These are phyloP conservation scores for Prinia subflava DNA, from an alignment of 2,113 vertebrate species.

Conservation along the genomic window DNA sequence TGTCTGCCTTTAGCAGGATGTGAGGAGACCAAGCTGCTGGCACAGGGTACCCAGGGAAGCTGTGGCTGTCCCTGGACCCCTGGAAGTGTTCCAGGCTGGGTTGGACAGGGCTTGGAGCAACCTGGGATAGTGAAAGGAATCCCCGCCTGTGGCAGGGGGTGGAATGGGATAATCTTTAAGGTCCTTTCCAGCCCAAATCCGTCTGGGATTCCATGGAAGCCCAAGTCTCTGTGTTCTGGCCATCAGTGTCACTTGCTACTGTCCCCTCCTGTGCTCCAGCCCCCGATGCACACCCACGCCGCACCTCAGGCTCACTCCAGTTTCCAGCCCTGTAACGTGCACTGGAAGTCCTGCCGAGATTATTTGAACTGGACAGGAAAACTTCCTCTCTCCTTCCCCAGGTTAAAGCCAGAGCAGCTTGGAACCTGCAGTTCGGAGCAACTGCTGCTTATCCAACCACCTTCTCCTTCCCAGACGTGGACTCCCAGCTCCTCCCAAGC, in stretches of 20 bases:
- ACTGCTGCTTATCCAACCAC: slow-evolving; percentile 9
- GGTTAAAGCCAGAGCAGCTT: background rate
- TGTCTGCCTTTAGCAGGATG: background rate
- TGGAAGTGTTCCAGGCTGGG: background rate
- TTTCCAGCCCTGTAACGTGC: background rate
- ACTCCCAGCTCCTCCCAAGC: background rate
- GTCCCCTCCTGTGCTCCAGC: background rate
- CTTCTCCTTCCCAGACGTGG: background rate
- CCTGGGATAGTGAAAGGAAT: background rate
- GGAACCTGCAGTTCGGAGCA: background rate
- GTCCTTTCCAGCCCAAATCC: background rate
- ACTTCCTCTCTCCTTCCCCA: background rate
- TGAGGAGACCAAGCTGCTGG: background rate
- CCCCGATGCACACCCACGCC: background rate
- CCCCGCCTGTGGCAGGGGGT: background rate
- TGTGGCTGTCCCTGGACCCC: background rate
- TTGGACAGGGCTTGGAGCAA: fast-evolving
- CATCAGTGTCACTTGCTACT: background rate
- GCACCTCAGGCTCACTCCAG: background rate
- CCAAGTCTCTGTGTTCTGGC: background rate
- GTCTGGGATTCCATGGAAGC: background rate
- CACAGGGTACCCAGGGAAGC: background rate
- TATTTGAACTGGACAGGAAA: slow-evolving; percentile 22
- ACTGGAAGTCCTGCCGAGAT: background rate
- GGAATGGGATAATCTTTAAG: background rate